Conservation (phyloP, 2,888 invertebrate species). For the Nomada lathburiana region DNA sequence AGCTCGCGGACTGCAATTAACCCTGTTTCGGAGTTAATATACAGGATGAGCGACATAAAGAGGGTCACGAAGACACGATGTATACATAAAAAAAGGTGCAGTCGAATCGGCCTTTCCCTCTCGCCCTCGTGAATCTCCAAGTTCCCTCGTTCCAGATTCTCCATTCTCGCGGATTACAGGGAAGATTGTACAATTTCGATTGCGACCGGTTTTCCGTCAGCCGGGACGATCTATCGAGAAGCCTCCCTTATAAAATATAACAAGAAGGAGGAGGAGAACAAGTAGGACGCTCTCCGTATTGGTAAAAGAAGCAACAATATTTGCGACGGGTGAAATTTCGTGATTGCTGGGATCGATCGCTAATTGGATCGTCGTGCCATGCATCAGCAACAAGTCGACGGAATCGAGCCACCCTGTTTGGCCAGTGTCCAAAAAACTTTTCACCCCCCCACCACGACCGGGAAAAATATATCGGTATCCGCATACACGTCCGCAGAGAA, state of each 20-base stretch:
- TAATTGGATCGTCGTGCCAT: conserved; percentile 25
- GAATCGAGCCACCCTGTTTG: conserved; percentile 50
- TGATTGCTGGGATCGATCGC: conserved; percentile 6
- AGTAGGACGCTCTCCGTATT: no score
- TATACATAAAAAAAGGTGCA: not conserved
- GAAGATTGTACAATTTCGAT: no score
- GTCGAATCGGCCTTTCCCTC: not conserved
- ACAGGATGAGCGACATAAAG: conserved; percentile 2
- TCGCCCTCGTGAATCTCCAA: not conserved
- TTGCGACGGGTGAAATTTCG: not conserved
- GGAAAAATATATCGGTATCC: conserved; percentile 55
- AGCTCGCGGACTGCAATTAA: conserved; percentile 37
- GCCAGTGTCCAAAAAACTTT: conserved; percentile 51
- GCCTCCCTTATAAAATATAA: no score
- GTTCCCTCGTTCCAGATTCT: not conserved
- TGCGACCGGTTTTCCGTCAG: no score
- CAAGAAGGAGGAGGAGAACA: no score
- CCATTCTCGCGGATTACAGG: not conserved
- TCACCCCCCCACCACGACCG: not conserved
- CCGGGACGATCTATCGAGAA: no score
- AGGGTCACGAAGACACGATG: not conserved
- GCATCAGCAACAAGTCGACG: conserved; percentile 60
- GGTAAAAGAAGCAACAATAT: no score
- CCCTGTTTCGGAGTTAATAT: conserved; percentile 26
- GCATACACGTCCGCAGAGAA: conserved; percentile 61